These are phyloP conservation scores for Sternotherus odoratus DNA, from an alignment of 2,797 vertebrate species.

Conservation along the genomic window DNA sequence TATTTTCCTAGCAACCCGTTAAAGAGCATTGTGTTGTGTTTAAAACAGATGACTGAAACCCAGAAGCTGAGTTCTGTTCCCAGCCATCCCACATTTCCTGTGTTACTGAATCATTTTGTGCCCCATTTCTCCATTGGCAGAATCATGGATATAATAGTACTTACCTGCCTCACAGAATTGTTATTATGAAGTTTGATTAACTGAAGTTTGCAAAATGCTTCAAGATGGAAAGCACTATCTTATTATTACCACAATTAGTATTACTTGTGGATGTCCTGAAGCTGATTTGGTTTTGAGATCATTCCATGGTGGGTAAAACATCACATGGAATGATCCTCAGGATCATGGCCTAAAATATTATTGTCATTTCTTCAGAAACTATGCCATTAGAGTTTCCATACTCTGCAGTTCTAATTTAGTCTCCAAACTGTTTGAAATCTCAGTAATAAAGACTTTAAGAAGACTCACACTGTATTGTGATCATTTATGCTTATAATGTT, in stretches of 20 bases:
- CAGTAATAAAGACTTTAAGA: not conserved
- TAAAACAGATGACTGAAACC: not conserved
- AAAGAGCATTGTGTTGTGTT: not conserved
- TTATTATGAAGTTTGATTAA: not conserved
- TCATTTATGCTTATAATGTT: not conserved
- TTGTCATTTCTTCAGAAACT: not conserved
- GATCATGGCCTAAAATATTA: not conserved
- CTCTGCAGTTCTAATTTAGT: not conserved
- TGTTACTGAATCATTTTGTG: not conserved
- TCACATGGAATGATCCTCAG: not conserved
- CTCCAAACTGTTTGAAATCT: not conserved
- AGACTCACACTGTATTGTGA: not conserved
- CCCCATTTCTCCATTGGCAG: rapidly evolving
- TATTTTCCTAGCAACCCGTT: not conserved
- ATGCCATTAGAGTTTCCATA: not conserved
- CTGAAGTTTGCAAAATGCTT: not conserved
- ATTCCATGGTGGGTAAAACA: not conserved
- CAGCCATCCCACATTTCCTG: not conserved
- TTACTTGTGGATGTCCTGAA: not conserved
- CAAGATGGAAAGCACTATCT: not conserved
- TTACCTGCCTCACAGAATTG: not conserved
- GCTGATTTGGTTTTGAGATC: not conserved
- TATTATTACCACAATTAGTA: not conserved
- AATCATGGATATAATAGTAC: not conserved
- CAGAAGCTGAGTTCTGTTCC: not conserved